Base-by-base conservation (phyloP, 2,113 vertebrate genomes). In the Mus musculus region DNA sequence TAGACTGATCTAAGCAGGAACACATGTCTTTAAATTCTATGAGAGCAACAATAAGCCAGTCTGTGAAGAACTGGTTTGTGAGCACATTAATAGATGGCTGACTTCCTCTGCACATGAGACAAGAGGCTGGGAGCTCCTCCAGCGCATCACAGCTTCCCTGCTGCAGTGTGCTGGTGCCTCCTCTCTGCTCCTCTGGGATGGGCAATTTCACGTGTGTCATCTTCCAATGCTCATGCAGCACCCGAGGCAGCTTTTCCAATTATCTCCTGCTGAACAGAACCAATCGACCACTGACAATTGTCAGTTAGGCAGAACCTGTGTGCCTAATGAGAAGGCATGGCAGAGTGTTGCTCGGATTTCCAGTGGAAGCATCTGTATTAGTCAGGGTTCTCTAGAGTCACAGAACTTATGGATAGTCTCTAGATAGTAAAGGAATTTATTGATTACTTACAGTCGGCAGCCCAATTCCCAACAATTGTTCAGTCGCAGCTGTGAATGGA, bases 241-340 rank as follows among this genome's bases (percentile, higher is more conserved):
- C 71, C 88, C 28, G 80, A 92, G 80, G 65, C 85, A 90, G 86
- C 81, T 92, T 86, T 94, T 92, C 93, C 94, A 96, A 95, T 98
- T 95, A 87, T 89, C 88, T 95, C 72, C 52, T 71, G 81, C 61
- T 54, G 85, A 85, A 89, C 72, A 82, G 56, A 91, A 69, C 67
- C 88, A 39, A 88, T 67, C 76, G 91, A 93, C 75, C 1, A 0
- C 14, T 36, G 88, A 88, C 46, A 14, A 89, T 89, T 95, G 92
- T 95, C 88, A 77, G 46, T 88, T 71, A 94, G 92, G 72, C 76
- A 92, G 93, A 95, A 86, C 36, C 85, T 28, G 19, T 46, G n/a
- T 19, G 72, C 73, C 78, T 93, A 90, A 94, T 90, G 92, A 95
- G 96, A 95, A 95, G 88, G 61, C 77, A 82, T 33, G 54, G 72